Percentiles rank a stretch among this genome's conserved stretches.
Conservation (phyloP, 2,888 invertebrate species). For the Aporophyla lueneburgensis region DNA sequence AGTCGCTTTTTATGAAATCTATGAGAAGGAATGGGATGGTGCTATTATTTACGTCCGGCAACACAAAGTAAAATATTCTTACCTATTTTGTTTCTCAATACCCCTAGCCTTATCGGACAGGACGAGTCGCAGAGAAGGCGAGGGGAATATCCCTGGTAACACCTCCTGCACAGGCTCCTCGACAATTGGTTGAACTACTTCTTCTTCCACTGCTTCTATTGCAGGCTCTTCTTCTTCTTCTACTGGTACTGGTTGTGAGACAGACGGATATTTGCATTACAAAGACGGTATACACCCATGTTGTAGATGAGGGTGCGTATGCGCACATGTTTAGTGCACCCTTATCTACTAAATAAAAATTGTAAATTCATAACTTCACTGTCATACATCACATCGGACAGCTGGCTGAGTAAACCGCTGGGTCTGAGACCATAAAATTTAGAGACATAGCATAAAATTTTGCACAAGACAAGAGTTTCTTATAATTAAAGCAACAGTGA, state of each 20-base stretch:
- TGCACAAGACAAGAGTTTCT: not conserved
- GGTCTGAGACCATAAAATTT: not conserved
- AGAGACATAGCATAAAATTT: no score
- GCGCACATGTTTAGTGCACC: no score
- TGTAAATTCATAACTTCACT: not conserved
- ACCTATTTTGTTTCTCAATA: constrained; percentile 78
- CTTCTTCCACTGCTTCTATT: constrained; percentile 62
- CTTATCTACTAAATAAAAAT: no score
- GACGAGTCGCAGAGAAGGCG: constrained; percentile 79
- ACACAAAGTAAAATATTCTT: no score
- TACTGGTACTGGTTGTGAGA: constrained; percentile 38
- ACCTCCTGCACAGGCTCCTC: constrained; percentile 69
- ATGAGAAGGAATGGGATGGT: no score
- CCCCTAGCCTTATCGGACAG: constrained; percentile 78
- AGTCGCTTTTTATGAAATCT: no score
- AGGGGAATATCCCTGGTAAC: constrained; percentile 78
- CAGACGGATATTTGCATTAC: no score
- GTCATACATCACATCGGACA: not conserved
- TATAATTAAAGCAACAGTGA: not conserved
- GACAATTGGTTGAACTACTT: constrained; percentile 42
- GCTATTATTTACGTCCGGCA: no score
- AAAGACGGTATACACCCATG: no score
- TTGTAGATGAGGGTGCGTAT: no score
- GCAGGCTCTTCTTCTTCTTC: constrained; percentile 67
- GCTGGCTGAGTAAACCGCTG: not conserved